A percentile compares a stretch with the other conserved stretches of the same genome.
Evolutionary conservation across 2,888 invertebrate genomes (phyloP).

Genomic region (Seira sanloemensis): DNA sequence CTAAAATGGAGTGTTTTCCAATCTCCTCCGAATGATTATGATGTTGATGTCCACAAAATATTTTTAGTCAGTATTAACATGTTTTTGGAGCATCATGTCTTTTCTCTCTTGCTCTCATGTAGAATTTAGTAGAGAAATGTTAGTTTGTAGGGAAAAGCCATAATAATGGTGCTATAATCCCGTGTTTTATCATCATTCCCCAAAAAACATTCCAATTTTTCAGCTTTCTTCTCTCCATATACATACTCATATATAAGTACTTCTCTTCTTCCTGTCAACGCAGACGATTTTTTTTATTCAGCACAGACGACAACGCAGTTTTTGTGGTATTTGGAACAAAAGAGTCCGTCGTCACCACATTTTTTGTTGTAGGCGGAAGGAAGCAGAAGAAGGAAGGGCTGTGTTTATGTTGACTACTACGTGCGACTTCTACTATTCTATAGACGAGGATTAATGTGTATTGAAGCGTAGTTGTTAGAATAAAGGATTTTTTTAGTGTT

Average conservation of each 20-base stretch:
- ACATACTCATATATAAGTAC: background rate
- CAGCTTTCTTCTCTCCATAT: constrained; percentile 5
- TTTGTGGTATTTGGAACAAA: constrained; percentile 29
- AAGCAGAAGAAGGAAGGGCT: background rate
- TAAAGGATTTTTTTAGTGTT: background rate
- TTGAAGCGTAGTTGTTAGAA: background rate
- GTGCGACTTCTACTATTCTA: too few relatives aligned
- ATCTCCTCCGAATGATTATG: background rate
- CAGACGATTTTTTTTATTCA: constrained; percentile 4
- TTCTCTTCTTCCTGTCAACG: background rate
- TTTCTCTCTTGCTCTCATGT: background rate
- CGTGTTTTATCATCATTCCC: too few relatives aligned
- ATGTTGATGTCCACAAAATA: background rate
- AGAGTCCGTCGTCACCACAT: background rate
- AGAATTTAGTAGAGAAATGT: too few relatives aligned
- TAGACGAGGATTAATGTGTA: too few relatives aligned
- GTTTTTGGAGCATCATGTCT: background rate
- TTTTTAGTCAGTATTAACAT: constrained; percentile 20
- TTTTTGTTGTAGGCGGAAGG: background rate
- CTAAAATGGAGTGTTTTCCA: constrained; percentile 32
- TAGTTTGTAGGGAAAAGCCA: too few relatives aligned
- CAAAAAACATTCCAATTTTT: constrained; percentile 35
- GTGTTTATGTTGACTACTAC: too few relatives aligned
- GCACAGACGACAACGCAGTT: too few relatives aligned
- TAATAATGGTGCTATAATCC: too few relatives aligned